phyloP scores from a whole-genome alignment of 1,140 invertebrate genomes.

The Holotrichia oblita region DNA sequence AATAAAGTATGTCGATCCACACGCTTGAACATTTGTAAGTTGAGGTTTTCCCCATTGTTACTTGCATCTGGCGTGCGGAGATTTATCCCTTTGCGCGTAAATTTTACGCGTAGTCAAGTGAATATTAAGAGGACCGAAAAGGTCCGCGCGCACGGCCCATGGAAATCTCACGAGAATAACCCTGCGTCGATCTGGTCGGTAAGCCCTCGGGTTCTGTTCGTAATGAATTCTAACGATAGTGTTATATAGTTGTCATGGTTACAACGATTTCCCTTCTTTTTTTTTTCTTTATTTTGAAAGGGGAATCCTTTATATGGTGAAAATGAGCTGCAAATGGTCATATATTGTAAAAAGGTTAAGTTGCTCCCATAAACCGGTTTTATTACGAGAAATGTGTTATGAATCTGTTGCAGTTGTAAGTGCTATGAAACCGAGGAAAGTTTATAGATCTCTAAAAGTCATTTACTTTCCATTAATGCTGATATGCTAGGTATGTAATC shows the following conservation, averaged over 20 bases:
- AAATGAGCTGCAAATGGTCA: neutral
- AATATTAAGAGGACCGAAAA: conserved; percentile 7
- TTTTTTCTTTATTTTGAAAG: neutral
- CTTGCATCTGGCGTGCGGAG: conserved; percentile 14
- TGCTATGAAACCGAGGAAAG: too few relatives aligned
- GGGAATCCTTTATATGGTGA: neutral
- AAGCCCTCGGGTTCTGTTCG: neutral
- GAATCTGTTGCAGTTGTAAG: too few relatives aligned
- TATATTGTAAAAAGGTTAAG: too few relatives aligned
- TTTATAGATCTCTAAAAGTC: too few relatives aligned
- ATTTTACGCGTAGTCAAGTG: conserved; percentile 7
- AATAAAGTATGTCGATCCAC: neutral
- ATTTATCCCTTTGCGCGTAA: neutral
- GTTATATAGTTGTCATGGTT: conserved; percentile 7
- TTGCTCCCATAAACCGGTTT: too few relatives aligned
- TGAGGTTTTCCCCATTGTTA: conserved; percentile 17
- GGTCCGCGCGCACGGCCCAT: neutral
- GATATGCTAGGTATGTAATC: too few relatives aligned
- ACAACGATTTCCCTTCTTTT: neutral
- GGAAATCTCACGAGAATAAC: neutral
- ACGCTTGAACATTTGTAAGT: conserved; percentile 12
- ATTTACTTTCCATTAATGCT: too few relatives aligned
- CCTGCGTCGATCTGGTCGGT: neutral
- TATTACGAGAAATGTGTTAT: too few relatives aligned
- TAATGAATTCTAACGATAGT: conserved; percentile 14